Base-by-base conservation (phyloP, 2,113 vertebrate species). In the Brachionichthys hirsutus region DNA sequence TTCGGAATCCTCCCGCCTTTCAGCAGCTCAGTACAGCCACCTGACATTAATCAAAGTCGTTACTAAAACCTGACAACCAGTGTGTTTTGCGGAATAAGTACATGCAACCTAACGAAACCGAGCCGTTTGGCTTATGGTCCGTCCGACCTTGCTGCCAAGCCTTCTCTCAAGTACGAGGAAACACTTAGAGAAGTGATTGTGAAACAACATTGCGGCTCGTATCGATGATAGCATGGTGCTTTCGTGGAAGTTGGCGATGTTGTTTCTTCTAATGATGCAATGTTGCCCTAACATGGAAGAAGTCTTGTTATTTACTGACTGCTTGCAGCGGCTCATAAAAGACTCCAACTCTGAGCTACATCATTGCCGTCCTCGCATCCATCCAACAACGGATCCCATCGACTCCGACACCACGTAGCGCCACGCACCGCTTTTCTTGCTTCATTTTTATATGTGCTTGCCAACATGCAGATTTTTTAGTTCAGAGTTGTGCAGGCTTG, bases 31-130 rank as follows among this genome's bases (percentile, higher is more conserved):
- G 42, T 70, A 67, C 17, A 54, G 66, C 19, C 52, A 57, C 53
- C 30, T 16, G 1, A 44, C 6, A 6, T 66, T 78, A 66, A 67
- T 68, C 52, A 8, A 40, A 45, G 16, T 45, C 12, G 53, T 74
- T 73, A 60, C 38, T 77, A 84, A 60, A 42, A 34, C 54, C 17
- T 30, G 47, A 52, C 57, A 59, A 43, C 16, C 9, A 49, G 62
- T 6, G 9, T 57, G 66, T 56, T 58, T 67, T 49, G 60, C 17
- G 13, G 60, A 59, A 51, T 18, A 49, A 47, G 48, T 76, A 56
- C 57, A 69, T 22, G 40, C 47, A 48, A 74, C 51, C 13, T 60
- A 76, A 82, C 53, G 80, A 68, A 78, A 69, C 70, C 9, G 0
- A 59, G 30, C 16, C 17, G 60, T 75, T 70, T 53, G 53, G 54